A percentile compares a stretch with the other conserved stretches of the same genome.
These are phyloP conservation scores for Tangachromis dhanisi DNA, from an alignment of 2,113 vertebrate species.

Conservation along the genomic window DNA sequence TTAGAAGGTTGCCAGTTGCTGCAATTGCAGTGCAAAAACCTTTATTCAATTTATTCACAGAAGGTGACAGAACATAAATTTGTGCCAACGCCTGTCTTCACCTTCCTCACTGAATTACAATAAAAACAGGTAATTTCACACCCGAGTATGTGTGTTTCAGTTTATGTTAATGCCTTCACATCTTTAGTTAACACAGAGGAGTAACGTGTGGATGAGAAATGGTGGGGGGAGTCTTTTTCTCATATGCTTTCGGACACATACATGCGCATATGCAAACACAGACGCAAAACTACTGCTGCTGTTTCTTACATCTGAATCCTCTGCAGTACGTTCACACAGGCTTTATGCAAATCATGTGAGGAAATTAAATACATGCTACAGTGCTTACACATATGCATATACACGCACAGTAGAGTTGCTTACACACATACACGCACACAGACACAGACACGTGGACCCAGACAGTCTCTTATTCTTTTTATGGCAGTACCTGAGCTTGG, in stretches of 20 bases:
- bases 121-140: constrained; percentile 22
- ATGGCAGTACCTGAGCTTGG: constrained; percentile 42
- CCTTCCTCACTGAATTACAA: neutral
- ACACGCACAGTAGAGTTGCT: neutral
- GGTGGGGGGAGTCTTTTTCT: neutral
- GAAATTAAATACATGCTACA: neutral
- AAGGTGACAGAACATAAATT: neutral
- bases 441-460: neutral
- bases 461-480: constrained; percentile 27
- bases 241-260: neutral
- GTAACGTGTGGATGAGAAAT: constrained; percentile 2
- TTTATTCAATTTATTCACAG: neutral
- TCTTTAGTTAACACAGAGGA: neutral
- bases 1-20: neutral
- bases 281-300: neutral
- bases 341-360: neutral
- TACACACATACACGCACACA: neutral
- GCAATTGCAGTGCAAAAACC: neutral
- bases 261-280: neutral
- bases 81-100: neutral
- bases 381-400: neutral
- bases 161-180: constrained; percentile 29
- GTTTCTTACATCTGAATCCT: neutral
- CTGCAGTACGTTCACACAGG: neutral
- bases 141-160: neutral